phyloP scores from a whole-genome alignment of 2,797 vertebrate species.

The Tangara arthus region DNA sequence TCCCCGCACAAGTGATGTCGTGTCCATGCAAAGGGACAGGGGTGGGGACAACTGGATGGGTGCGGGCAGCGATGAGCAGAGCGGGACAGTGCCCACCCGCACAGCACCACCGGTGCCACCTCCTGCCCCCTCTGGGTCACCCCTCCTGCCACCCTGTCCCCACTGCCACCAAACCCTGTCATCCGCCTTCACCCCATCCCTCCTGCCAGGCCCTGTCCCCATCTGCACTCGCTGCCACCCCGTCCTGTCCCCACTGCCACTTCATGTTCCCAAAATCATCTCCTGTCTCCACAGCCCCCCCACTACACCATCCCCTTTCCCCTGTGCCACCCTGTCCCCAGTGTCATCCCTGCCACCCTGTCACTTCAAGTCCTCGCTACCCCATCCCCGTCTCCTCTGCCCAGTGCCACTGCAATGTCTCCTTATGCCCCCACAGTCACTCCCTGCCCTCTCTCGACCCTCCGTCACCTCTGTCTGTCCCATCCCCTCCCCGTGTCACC shows the following conservation, averaged over 20 bases:
- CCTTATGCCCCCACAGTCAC: not conserved
- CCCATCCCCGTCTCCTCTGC: not conserved
- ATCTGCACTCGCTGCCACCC: not conserved
- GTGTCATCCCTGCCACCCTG: not conserved
- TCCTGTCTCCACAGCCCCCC: not conserved
- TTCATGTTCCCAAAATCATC: too few relatives aligned
- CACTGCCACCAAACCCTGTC: not conserved
- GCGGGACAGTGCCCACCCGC: accelerated
- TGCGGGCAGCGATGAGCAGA: not conserved
- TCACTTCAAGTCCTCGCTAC: not conserved
- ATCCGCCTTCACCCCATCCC: accelerated
- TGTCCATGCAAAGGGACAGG: not conserved
- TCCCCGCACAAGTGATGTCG: not conserved
- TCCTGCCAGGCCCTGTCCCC: not conserved
- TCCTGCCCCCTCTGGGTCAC: not conserved
- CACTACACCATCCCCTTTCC: not conserved
- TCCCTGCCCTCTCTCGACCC: not conserved
- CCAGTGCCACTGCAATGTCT: not conserved
- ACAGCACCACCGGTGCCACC: accelerated
- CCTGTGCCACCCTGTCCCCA: not conserved
- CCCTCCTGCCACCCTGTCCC: not conserved
- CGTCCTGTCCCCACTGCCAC: not conserved
- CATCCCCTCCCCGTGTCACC: not conserved
- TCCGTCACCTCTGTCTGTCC: not conserved
- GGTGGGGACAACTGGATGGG: not conserved